Evolutionary conservation across 2,888 invertebrate species (phyloP).

Genomic region (Diarsia rubi): DNA sequence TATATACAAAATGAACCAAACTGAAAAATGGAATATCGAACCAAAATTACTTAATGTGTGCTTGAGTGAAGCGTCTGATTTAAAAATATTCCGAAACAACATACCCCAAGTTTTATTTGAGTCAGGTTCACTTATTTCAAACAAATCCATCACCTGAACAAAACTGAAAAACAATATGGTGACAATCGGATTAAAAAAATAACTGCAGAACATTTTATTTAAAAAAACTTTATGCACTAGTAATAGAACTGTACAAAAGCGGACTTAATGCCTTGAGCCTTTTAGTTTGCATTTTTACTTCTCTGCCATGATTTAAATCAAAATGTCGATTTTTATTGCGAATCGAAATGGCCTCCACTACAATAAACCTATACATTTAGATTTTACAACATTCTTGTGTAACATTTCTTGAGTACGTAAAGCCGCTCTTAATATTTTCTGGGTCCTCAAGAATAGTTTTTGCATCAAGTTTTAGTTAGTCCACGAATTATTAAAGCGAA

Average conservation of each 20-base stretch:
- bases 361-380: neutral
- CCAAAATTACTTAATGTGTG: neutral
- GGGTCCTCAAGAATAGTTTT: neutral
- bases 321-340: conserved; percentile 26
- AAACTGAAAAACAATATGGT: conserved; percentile 13
- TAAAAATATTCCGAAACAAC: neutral
- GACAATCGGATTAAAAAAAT: conserved; percentile 7
- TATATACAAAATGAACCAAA: neutral
- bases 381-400: conserved; percentile 19
- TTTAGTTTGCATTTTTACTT: conserved; percentile 1
- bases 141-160: conserved; percentile 4
- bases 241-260: too few relatives aligned
- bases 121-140: too few relatives aligned
- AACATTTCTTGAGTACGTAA: neutral
- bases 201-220: conserved; percentile 15
- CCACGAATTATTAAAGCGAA: neutral
- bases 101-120: neutral
- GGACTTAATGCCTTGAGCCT: conserved; percentile 15
- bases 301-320: conserved; percentile 2
- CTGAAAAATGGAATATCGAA: neutral
- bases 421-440: neutral
- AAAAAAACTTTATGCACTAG: too few relatives aligned
- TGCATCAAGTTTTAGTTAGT: neutral
- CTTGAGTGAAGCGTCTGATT: neutral
- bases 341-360: conserved; percentile 25